phyloP scores from a whole-genome alignment of 2,888 invertebrate species.

The Diadegma fenestrale region DNA sequence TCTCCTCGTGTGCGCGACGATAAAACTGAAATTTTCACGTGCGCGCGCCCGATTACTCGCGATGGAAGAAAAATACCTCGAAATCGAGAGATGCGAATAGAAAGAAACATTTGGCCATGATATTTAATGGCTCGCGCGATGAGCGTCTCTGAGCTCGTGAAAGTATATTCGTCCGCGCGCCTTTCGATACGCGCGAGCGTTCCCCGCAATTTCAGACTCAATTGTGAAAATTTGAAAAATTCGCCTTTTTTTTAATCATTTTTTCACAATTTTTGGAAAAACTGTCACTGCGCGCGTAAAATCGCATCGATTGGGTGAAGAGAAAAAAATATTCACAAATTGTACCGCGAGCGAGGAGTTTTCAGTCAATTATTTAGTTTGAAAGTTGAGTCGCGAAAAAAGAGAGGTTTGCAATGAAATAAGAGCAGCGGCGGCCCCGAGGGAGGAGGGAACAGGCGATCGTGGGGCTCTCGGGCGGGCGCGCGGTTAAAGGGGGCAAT shows the following conservation, averaged over 20 bases:
- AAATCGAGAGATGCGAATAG: constrained; percentile 63
- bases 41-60: neutral
- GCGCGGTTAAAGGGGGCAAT: neutral
- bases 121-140: constrained; percentile 79
- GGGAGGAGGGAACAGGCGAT: neutral
- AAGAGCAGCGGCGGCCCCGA: neutral
- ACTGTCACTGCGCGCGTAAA: no score
- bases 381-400: neutral
- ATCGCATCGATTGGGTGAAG: no score
- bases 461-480: neutral
- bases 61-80: constrained; percentile 36
- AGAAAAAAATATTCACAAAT: no score
- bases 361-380: no score
- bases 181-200: constrained; percentile 1
- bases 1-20: no score
- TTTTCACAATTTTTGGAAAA: no score
- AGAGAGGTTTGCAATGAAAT: neutral
- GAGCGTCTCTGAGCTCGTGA: constrained; percentile 78
- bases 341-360: constrained; percentile 10
- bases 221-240: neutral
- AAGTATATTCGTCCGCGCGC: constrained; percentile 75
- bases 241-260: neutral
- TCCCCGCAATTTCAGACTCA: neutral
- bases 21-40: no score
- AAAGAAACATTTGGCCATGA: constrained; percentile 81